phyloP scores from a whole-genome alignment of 1,140 invertebrate species.

The Ceratitis capitata region DNA sequence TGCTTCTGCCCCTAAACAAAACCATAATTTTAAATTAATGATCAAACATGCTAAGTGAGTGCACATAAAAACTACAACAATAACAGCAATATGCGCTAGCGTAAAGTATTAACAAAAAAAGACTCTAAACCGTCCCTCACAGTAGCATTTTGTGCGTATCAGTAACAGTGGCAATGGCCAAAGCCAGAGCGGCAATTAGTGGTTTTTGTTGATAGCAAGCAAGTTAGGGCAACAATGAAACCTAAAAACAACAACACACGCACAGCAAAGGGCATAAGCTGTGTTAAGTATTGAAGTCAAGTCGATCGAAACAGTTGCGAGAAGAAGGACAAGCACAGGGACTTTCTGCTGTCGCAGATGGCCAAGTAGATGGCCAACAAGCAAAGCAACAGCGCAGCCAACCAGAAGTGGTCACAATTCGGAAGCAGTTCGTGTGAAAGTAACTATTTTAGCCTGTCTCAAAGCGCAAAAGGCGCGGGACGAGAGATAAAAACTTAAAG shows the following conservation, averaged over 20 bases:
- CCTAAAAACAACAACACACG: background rate
- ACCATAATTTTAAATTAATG: slow-evolving; percentile 40
- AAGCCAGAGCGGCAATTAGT: slow-evolving; percentile 24
- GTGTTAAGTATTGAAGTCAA: background rate
- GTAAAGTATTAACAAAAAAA: background rate
- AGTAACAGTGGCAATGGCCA: background rate
- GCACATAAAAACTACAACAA: background rate
- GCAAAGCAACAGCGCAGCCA: background rate
- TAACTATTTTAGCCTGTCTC: background rate
- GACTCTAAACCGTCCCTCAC: background rate
- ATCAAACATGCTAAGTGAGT: background rate
- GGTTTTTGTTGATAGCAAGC: slow-evolving; percentile 20
- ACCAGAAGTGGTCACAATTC: background rate
- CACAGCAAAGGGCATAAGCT: background rate
- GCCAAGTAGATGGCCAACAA: background rate
- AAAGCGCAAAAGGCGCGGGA: background rate
- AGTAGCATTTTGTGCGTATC: background rate
- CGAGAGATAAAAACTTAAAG: background rate
- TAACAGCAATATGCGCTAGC: background rate
- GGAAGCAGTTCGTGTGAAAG: background rate
- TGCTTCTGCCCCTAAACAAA: too few relatives aligned
- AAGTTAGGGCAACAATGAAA: slow-evolving; percentile 8
- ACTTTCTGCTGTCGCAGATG: too few relatives aligned
- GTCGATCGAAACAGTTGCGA: slow-evolving; percentile 10
- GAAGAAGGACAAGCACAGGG: background rate